phyloP scores from a whole-genome alignment of 2,797 vertebrate species.

The Lepidocolaptes lacrymiger region DNA sequence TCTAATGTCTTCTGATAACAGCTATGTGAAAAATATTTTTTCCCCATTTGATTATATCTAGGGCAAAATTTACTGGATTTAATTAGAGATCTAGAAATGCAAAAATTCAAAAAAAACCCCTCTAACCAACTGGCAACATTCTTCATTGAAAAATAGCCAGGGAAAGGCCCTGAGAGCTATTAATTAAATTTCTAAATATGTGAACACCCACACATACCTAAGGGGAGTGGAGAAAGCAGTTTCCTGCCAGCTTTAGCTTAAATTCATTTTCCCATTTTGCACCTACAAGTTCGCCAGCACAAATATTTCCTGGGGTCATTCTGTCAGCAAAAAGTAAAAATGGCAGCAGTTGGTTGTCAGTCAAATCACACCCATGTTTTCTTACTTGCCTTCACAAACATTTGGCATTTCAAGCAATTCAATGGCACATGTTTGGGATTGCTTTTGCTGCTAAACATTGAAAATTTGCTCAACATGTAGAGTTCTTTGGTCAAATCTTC shows the following conservation, averaged over 20 bases:
- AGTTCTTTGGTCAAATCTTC: neutral
- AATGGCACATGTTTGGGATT: neutral
- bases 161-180: constrained; percentile 55
- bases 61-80: neutral
- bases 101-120: neutral
- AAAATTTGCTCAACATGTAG: neutral
- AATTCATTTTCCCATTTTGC: constrained; percentile 40
- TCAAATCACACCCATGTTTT: constrained; percentile 58
- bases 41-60: neutral
- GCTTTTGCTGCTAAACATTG: neutral
- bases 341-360: constrained; percentile 64
- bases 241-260: constrained; percentile 45
- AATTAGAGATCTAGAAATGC: neutral
- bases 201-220: constrained; percentile 64
- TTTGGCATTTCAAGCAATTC: constrained; percentile 37
- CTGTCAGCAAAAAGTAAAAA: constrained; percentile 46
- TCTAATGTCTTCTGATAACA: neutral
- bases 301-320: constrained; percentile 67
- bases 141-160: constrained; percentile 40
- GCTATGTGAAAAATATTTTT: neutral
- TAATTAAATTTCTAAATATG: constrained; percentile 69
- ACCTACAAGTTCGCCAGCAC: constrained; percentile 40
- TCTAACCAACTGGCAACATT: neutral
- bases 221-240: neutral
- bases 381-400: constrained; percentile 46